Base-by-base conservation (phyloP, 2,888 invertebrate genomes). In the Marronus borbonicus region DNA sequence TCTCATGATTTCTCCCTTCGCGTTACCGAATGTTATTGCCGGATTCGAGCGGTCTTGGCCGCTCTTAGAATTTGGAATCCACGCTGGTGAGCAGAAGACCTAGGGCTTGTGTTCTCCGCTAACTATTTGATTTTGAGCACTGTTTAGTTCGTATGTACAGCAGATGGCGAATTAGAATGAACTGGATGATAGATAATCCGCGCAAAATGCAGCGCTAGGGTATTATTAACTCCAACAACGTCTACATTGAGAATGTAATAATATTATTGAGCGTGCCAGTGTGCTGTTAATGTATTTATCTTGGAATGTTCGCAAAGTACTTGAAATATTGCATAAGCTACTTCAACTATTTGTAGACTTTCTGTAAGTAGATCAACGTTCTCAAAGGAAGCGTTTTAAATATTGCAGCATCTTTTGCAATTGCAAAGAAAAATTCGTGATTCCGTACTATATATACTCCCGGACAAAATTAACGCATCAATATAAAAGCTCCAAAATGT, bases 1-100 rank as follows among this genome's bases (percentile, higher is more conserved):
- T 68, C 24, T 28, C 49, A 50, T 28, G 49, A 68, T 50, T 68
- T 50, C 68, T 24, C 39, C 36, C n/a, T 1, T 68, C 68, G 31
- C 50, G 8, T 28, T 28, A 20, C 14, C 20, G 65, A 44, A 68
- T 50, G 52, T 66, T 66, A 66, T 62, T 28, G 4, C 62, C 28
- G 62, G 28, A 28, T 12, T 28, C 62, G 31, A 24, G 5, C 31
- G 24, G 14, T 31, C 44, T 44, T 44, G 8, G 44, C 44, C 44
- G 10, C 44, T 31, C 62, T 28, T 14, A 14, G 62, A 24, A 28
- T 31, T 62, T 31, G 14, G 28, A 58, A 58, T 58, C 20, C 17
- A 20, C 24, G 62, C 62, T 62, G 62, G 20, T n/a, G 1, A 14
- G 62, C 12, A 31, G 28, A 28, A 62, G 12, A 62, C 62, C 28